Conservation (phyloP, 2,888 invertebrate species). For the Glyphotaelius pellucidus region DNA sequence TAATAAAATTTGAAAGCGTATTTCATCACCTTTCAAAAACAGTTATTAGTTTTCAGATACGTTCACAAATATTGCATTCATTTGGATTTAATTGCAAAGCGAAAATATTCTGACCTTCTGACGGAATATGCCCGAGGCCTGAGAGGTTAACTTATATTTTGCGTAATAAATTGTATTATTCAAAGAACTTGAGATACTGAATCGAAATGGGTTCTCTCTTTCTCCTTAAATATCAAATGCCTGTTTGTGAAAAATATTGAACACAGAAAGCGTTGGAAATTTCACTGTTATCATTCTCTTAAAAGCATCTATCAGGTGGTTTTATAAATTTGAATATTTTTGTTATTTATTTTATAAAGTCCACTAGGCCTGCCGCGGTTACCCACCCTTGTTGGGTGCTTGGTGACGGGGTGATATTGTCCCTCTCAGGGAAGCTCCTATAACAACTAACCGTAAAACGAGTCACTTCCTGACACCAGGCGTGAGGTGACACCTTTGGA, state of each 20-base stretch:
- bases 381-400: neutral
- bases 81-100: too few relatives aligned
- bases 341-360: neutral
- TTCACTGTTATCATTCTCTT: too few relatives aligned
- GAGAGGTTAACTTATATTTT: too few relatives aligned
- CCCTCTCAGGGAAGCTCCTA: neutral
- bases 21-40: too few relatives aligned
- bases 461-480: constrained; percentile 64
- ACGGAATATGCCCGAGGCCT: too few relatives aligned
- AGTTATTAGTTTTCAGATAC: too few relatives aligned
- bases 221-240: too few relatives aligned
- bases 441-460: constrained; percentile 45
- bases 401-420: neutral
- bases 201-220: neutral
- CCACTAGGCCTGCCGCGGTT: neutral
- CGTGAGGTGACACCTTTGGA: constrained; percentile 60
- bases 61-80: too few relatives aligned
- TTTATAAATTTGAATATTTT: neutral
- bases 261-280: too few relatives aligned
- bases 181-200: neutral
- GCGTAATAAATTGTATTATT: neutral
- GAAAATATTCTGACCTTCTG: too few relatives aligned
- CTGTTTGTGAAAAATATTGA: too few relatives aligned
- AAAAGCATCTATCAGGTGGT: neutral
- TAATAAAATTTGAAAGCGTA: too few relatives aligned